Conservation (phyloP, 1,140 invertebrate species). For the Armadillidium nasatum region DNA sequence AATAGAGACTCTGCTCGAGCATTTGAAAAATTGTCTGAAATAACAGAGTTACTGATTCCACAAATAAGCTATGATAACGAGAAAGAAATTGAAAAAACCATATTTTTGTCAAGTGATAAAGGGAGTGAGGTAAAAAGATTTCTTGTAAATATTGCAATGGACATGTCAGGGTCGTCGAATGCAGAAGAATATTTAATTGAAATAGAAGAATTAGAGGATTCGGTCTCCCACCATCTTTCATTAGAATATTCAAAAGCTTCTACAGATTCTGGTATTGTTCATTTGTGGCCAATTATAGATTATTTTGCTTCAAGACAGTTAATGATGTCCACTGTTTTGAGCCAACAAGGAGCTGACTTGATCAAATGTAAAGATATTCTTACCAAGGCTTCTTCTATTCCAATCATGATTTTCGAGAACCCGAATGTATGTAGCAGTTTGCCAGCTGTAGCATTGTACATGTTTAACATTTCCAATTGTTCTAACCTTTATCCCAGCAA, state of each 20-base stretch:
- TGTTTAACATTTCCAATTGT: conserved; percentile 3
- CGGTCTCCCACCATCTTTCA: background rate
- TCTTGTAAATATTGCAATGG: background rate
- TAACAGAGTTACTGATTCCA: background rate
- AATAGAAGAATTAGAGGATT: background rate
- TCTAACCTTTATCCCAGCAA: background rate
- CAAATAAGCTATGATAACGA: background rate
- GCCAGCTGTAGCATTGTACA: background rate
- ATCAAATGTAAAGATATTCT: background rate
- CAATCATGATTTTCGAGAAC: background rate
- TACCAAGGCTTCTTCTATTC: background rate
- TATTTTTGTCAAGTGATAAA: background rate
- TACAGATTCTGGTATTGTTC: background rate
- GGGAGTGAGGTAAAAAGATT: background rate
- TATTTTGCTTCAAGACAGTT: background rate
- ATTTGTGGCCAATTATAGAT: background rate
- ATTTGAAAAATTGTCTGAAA: background rate
- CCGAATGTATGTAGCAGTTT: background rate
- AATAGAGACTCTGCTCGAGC: conserved; percentile 6
- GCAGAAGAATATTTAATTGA: background rate
- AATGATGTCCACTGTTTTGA: background rate
- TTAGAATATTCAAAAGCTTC: background rate
- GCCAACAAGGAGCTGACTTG: background rate
- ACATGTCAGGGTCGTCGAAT: background rate
- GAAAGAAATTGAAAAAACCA: background rate